Evolutionary conservation across 1,140 invertebrate species (phyloP), one percentile per base, ranked within the genome.

Genomic region (Brachionus rubens): DNA sequence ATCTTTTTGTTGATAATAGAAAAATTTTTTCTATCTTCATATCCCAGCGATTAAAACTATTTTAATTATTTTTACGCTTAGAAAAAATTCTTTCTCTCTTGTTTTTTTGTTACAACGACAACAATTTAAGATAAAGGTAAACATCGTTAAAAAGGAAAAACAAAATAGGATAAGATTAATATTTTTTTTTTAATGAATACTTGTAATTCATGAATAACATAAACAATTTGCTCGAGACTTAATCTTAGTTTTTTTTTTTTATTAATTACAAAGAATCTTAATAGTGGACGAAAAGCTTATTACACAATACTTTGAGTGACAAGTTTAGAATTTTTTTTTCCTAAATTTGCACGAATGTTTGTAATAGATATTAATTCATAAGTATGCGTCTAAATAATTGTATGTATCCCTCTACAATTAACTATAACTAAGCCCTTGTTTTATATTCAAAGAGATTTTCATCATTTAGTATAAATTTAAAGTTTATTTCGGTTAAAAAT

Each of bases 81-180:
- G 33, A 21, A 14, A 14, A 46, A 46, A 14, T 7, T 7, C 4
- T 7, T 16, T 46, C 33, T 36, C 33, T 36, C 3, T 36, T 36
- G 9, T 36, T 36, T 36, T 36, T 26, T 59, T 9, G 6, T 30
- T 33, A 59, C 16, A 59, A 33, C 54, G 54, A 59, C 54, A 59
- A 59, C 36, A 65, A 43, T 65, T 65, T 65, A 65, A 65, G 59
- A 65, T 43, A 65, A 43, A 65, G 33, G 59, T 65, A 65, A 65
- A 65, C 40, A 65, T 65, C 40, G 59, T 65, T 65, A 65, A 65
- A 36, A 36, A 59, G 9, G 33, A 59, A 48, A 59, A 36, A 59
- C 26, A 59, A 59, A 59, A 59, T 59, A 59, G 54, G 54, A 59
- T 59, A 59, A 59, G 54, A 59, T 59, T 59, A 59, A 59, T 33